Evolutionary conservation across 1,140 invertebrate genomes (phyloP).

Genomic region (Panagrolaimus sp.): DNA sequence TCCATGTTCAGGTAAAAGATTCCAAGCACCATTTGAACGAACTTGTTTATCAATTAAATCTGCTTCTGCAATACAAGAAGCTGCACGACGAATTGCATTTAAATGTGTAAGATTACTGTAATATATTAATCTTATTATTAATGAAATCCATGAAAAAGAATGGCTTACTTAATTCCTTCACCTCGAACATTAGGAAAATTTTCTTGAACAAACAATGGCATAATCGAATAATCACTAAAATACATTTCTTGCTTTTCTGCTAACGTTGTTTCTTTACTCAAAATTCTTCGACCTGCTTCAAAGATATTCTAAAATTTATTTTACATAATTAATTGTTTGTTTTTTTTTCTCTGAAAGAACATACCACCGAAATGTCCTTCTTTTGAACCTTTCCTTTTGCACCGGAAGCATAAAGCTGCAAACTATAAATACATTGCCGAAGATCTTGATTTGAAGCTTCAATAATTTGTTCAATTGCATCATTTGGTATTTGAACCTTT

Average conservation of each 20-base stretch:
- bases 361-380: slow-evolving; percentile 38
- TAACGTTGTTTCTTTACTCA: slow-evolving; percentile 69
- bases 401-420: slow-evolving; percentile 49
- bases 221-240: slow-evolving; percentile 91
- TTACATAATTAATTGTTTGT: slow-evolving; percentile 3
- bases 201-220: slow-evolving; percentile 91
- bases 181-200: slow-evolving; percentile 72
- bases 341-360: slow-evolving; percentile 19
- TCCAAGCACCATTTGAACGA: slow-evolving; percentile 74
- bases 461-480: slow-evolving; percentile 77
- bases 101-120: slow-evolving; percentile 63
- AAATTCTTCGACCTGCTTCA: slow-evolving; percentile 82
- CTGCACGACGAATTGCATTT: slow-evolving; percentile 70
- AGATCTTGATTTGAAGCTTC: slow-evolving; percentile 83
- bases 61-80: slow-evolving; percentile 76
- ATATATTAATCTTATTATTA: slow-evolving; percentile 29
- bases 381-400: slow-evolving; percentile 20
- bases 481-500: slow-evolving; percentile 73
- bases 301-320: slow-evolving; percentile 68
- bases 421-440: slow-evolving; percentile 76
- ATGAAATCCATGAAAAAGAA: slow-evolving; percentile 12
- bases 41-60: slow-evolving; percentile 80
- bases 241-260: slow-evolving; percentile 80
- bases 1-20: slow-evolving; percentile 81
- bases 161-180: slow-evolving; percentile 31